Evolutionary conservation across 2,113 vertebrate genomes (phyloP), one percentile per base, ranked within the genome.

Genomic region (Zosterops hypoxanthus): DNA sequence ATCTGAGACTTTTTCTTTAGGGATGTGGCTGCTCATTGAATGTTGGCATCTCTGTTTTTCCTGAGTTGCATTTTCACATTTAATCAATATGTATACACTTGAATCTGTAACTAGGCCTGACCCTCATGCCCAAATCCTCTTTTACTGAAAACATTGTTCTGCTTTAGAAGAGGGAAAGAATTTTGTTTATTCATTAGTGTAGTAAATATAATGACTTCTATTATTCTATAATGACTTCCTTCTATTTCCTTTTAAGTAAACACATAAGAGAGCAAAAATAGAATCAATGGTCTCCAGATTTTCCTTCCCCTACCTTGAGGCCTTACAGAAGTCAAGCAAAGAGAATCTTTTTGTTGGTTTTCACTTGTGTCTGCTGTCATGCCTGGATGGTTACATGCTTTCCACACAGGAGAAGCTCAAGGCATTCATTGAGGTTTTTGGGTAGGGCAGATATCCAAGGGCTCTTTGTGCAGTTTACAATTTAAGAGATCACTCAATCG

Each of bases 11-110:
- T 91, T 60, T 90, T 87, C 65, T 86, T 56, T 82, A 66, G 80
- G 87, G 42, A 42, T 88, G 39, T 91, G 91, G 93, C 95, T 96
- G 72, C 92, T 97, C 95, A 63, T 96, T 97, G 92, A 66, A 92
- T 84, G 89, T 96, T 97, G 76, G 34, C 41, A 82, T 92, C 63
- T 90, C 68, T 71, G 15, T 60, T 79, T 94, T 93, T 66, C 53
- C 52, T 47, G 70, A 90, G 59, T 72, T 86, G 44, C 86, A 46
- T 97, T 96, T 97, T 97, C 93, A 68, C 49, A 56, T 86, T 66
- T 93, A 95, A 93, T 96, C 91, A 65, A 28, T 89, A 42, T 50
- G 7, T 22, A 15, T 52, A 21, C 33, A 50, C 44, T 34, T 55
- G 29, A 88, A 68, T 78, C 77, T 94, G 41, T 70, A 81, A 65